Evolutionary conservation across 2,113 vertebrate genomes (phyloP), one percentile per base, ranked within the genome.

Genomic region (Myotis lucifugus): DNA sequence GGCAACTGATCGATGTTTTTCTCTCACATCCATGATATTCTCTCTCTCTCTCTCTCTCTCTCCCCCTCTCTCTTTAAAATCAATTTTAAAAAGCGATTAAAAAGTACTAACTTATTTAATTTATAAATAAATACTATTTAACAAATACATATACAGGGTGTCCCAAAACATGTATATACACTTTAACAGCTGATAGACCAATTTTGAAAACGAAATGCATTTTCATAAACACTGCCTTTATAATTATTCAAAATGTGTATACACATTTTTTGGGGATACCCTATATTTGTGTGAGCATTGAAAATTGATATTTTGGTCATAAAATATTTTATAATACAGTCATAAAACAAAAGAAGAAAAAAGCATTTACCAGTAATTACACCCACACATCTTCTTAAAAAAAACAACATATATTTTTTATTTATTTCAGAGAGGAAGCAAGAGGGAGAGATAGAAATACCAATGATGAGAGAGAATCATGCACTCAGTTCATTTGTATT

Each of bases 401-500:
- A 56, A 56, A 21, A 23, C 18, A 18, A 18, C 52, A 19, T 19
- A 8, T 54, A 54, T 54, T 54, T 54, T 54, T 56, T 21, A 56
- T 56, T 25, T 59, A 61, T 61, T 61, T 61, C 59, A 27, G 56
- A 59, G 56, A 59, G 25, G 59, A 29, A 29, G 61, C 2, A 11
- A 32, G 61, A 29, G 12, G 29, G 61, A 64, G 61, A 32, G 61
- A 64, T 14, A 11, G 59, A 61, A 61, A 61, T 11, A 61, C 10
- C 59, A 11, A 61, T 1, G 10, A 61, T 10, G 25, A 27, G 23
- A 61, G 59, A 27, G 23, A 27, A 61, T 61, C 23, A 12, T 61
- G 54, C 61, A 90, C n/a, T 54, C 74, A 34, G 73, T 85, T 94
- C 88, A 92, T 90, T 97, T 97, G n/a, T 73, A 95, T 92, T 95